Evolutionary conservation across 2,113 vertebrate species (phyloP).

Genomic region (Carettochelys insculpta): DNA sequence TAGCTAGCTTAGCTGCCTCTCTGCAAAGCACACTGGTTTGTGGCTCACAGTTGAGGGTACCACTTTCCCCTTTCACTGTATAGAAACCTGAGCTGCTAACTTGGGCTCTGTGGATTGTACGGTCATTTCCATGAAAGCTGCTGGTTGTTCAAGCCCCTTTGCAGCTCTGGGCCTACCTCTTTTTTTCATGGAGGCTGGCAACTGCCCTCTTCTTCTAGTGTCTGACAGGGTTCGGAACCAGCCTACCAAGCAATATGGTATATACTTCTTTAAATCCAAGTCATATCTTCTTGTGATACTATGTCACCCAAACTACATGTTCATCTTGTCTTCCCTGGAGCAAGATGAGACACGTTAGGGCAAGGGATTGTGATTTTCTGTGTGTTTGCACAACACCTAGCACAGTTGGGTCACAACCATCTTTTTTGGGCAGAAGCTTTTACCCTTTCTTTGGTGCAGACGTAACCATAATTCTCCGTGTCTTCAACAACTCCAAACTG

Average conservation of each 20-base stretch:
- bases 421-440: background rate
- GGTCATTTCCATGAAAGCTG: background rate
- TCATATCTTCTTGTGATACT: background rate
- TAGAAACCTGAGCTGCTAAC: background rate
- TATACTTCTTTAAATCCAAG: background rate
- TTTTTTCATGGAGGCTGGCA: background rate
- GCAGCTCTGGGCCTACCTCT: background rate
- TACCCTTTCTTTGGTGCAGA: background rate
- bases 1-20: background rate
- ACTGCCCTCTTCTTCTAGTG: background rate
- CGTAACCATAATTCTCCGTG: fast-evolving
- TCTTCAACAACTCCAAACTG: background rate
- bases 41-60: background rate
- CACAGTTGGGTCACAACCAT: background rate
- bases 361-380: background rate
- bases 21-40: background rate
- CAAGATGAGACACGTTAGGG: background rate
- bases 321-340: background rate
- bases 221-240: background rate
- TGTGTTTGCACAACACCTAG: background rate
- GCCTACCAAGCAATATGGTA: background rate
- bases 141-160: too few species aligned
- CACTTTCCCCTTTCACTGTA: too few species aligned
- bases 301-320: background rate
- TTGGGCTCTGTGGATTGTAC: background rate